phyloP scores from a whole-genome alignment of 2,113 vertebrate genomes.

The Protobothrops flavoviridis region DNA sequence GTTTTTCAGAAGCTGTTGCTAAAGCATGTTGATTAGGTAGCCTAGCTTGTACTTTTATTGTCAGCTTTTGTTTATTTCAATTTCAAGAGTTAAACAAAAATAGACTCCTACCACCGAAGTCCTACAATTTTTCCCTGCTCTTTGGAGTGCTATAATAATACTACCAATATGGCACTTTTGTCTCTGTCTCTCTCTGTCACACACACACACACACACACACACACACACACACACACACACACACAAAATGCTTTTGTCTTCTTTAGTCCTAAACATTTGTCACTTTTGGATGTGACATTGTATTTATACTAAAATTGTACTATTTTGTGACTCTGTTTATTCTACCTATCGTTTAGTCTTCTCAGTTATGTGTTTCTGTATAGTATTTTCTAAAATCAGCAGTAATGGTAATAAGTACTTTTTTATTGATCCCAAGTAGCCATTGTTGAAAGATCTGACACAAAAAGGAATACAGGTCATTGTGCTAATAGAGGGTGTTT shows the following conservation, averaged over 20 bases:
- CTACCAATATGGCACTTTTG: neutral
- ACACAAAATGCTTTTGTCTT: neutral
- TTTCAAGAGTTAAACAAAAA: neutral
- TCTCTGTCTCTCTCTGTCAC: neutral
- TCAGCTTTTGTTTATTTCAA: neutral
- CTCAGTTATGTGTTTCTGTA: neutral
- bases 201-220: neutral
- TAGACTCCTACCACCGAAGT: neutral
- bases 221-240: neutral
- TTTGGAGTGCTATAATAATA: neutral
- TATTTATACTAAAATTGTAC: neutral
- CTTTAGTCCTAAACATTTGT: neutral
- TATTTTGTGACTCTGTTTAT: neutral
- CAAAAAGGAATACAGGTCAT: neutral
- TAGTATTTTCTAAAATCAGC: neutral
- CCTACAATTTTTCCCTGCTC: neutral
- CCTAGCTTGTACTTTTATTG: neutral
- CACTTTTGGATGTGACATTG: neutral
- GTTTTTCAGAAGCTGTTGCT: neutral
- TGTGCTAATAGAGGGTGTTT: neutral
- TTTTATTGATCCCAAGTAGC: neutral
- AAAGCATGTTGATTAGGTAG: neutral
- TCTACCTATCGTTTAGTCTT: neutral
- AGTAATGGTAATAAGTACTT: neutral
- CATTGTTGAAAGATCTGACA: neutral